Percentiles rank a stretch among this genome's conserved stretches.
Evolutionary conservation across 2,888 invertebrate genomes (phyloP).

Genomic region (Lithophane ornitopus): DNA sequence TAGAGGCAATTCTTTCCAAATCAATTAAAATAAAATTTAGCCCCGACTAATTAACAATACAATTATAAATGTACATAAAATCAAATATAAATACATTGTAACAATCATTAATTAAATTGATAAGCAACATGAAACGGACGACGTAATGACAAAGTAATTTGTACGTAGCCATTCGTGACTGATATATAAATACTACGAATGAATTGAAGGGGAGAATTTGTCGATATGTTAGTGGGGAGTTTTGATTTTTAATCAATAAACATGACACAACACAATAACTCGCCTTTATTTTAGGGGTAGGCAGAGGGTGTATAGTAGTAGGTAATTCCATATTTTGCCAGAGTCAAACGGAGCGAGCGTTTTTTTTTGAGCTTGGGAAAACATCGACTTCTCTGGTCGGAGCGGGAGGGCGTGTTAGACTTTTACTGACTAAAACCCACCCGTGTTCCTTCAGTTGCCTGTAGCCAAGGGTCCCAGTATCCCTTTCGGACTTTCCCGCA

Average conservation of each 20-base stretch:
- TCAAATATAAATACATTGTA: conserved; percentile 12
- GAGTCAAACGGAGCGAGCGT: too few species aligned
- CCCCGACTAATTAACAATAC: background rate
- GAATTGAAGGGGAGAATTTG: conserved; percentile 11
- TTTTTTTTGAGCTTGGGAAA: too few species aligned
- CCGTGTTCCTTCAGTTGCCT: too few species aligned
- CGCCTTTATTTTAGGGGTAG: background rate
- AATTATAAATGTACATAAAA: conserved; percentile 7
- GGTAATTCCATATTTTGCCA: background rate
- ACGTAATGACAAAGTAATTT: conserved; percentile 49
- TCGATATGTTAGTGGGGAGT: background rate
- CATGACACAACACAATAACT: background rate
- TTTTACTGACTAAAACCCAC: too few species aligned
- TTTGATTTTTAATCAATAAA: conserved; percentile 19
- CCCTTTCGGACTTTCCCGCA: too few species aligned
- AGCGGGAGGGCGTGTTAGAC: too few species aligned
- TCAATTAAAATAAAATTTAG: background rate
- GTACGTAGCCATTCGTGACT: conserved; percentile 24
- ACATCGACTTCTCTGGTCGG: too few species aligned
- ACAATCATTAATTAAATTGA: conserved; percentile 27
- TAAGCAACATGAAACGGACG: conserved; percentile 9
- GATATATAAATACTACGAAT: conserved; percentile 4
- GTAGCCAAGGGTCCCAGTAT: too few species aligned
- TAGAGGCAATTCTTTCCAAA: background rate
- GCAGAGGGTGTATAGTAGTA: too few species aligned